Base-by-base conservation (phyloP, 2,797 vertebrate species). In the Pangasius djambal region DNA sequence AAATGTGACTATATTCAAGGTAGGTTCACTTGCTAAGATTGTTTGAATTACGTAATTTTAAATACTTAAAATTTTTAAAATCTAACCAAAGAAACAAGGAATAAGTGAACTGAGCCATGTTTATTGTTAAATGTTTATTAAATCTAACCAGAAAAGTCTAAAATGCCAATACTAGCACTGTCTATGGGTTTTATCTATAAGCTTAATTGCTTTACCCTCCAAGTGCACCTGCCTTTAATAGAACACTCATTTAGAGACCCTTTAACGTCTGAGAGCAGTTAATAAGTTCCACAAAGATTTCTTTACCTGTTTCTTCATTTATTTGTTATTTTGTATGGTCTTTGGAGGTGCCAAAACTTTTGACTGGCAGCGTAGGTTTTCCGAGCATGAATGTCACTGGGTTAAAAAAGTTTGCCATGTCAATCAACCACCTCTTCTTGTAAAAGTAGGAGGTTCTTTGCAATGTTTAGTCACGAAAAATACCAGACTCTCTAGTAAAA, bases 161-260 rank as follows among this genome's bases (percentile, higher is more conserved):
- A 59, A 52, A 81, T 55, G 13, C 0, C n/a, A 52, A 15, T 75
- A 25, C 44, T 74, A 74, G 20, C 37, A 48, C 22, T 25, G 10
- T 48, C 34, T 6, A 61, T 70, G 15, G 7, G 8, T 48, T 34
- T 18, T 55, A 79, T 52, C 50, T 79, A 55, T 55, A n/a, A 55
- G n/a, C n/a, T 78, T 31, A 79, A 79, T 55, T 75, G 77, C 77
- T 79, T 55, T 79, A 79, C 6, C 15, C 15, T 78, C 6, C 50
- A 79, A 79, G 18, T 59, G 52, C 52, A 25, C 31, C 52, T 79
- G 50, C 50, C n/a, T 31, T 79, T 79, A 57, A 57, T 34, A 79
- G 77, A 57, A 34, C 50, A 28, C 22, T 63, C 15, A 65, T 48
- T 22, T 20, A 22, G 28, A 85, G 18, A 85, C 63, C 28, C n/a